phyloP scores from a whole-genome alignment of 1,140 invertebrate genomes.

The Drosophila parabipectinata region DNA sequence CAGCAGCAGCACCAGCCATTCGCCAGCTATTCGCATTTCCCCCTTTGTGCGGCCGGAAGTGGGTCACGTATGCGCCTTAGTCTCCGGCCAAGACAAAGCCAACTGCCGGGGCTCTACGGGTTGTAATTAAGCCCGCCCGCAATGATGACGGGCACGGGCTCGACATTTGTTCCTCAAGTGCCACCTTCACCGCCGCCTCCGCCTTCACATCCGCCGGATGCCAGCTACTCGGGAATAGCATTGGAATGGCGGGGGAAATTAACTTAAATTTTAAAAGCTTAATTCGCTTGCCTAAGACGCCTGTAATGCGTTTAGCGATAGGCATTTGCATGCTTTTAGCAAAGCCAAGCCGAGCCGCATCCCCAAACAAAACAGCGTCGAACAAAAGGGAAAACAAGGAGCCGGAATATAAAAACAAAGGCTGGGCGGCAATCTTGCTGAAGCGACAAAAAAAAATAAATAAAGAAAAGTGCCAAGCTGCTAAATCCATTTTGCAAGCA shows the following conservation, averaged over 20 bases:
- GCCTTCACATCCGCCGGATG: constrained; percentile 11
- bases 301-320: constrained; percentile 57
- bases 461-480: constrained; percentile 31
- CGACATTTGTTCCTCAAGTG: constrained; percentile 66
- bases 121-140: constrained; percentile 73
- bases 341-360: constrained; percentile 10
- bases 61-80: constrained; percentile 72
- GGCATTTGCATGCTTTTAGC: constrained; percentile 69
- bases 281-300: constrained; percentile 45
- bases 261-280: constrained; percentile 66
- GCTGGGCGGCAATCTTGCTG: not conserved
- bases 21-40: constrained; percentile 38
- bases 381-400: not conserved
- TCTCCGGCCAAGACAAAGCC: constrained; percentile 63
- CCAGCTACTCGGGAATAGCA: constrained; percentile 9
- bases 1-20: constrained; percentile 22
- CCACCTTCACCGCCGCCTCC: not conserved
- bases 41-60: constrained; percentile 71
- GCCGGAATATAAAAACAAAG: constrained; percentile 17
- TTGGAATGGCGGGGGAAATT: constrained; percentile 42
- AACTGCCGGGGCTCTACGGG: constrained; percentile 13
- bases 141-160: constrained; percentile 51
- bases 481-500: constrained; percentile 50
- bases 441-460: constrained; percentile 3
- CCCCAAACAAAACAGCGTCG: not conserved